Evolutionary conservation across 2,888 invertebrate genomes (phyloP).

Genomic region (Balanococcus diminutus): DNA sequence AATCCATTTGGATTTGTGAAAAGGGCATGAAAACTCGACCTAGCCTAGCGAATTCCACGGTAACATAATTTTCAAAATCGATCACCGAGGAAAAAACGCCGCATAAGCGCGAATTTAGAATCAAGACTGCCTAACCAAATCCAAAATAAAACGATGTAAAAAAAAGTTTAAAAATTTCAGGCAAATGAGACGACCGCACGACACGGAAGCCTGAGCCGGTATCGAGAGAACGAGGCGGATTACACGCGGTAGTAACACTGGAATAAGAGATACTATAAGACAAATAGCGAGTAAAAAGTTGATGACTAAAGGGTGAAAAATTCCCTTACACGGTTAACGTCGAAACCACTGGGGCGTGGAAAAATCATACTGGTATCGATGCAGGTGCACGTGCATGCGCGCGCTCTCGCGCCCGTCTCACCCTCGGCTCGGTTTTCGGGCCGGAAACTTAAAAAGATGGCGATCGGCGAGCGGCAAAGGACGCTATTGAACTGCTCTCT

Average conservation of each 20-base stretch:
- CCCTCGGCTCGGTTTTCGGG: conserved; percentile 38
- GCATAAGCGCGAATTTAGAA: not conserved
- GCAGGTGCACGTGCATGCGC: conserved; percentile 55
- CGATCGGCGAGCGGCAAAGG: conserved; percentile 50
- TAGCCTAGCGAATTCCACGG: too few relatives aligned
- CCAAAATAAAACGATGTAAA: not conserved
- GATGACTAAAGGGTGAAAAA: conserved; percentile 55
- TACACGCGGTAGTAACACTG: not conserved
- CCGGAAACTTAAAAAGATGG: conserved; percentile 55
- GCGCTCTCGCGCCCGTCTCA: conserved; percentile 50
- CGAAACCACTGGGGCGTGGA: conserved; percentile 55
- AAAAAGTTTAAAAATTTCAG: too few relatives aligned
- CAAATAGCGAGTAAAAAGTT: conserved; percentile 51
- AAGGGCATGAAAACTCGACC: not conserved
- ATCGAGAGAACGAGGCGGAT: not conserved
- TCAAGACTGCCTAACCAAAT: too few relatives aligned
- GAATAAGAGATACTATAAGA: conserved; percentile 36
- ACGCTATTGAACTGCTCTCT: conserved; percentile 42
- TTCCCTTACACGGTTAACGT: conserved; percentile 51
- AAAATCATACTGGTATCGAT: conserved; percentile 55
- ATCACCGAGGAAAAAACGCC: not conserved
- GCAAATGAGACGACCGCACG: not conserved
- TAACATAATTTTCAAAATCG: not conserved
- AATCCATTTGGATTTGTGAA: not conserved
- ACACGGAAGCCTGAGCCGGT: not conserved